A percentile compares a stretch with the other conserved stretches of the same genome.
Conservation (phyloP, 2,888 invertebrate species). For the Epicampocera succincta region DNA sequence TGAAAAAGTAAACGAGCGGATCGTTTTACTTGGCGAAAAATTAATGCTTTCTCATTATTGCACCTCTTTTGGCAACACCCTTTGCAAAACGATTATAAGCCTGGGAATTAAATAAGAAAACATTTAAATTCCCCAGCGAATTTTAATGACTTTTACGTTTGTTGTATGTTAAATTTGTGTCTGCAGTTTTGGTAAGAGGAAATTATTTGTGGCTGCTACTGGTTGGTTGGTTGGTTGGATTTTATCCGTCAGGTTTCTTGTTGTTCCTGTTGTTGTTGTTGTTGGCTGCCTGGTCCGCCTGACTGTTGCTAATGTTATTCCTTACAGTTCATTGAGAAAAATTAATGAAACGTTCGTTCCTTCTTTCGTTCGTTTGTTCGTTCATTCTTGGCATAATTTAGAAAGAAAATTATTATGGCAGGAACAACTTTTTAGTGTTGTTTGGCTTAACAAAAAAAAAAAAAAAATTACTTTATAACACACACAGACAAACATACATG, state of each 20-base stretch:
- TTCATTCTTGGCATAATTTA: slow-evolving; percentile 71
- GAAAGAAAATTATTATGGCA: slow-evolving; percentile 69
- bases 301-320: slow-evolving; percentile 64
- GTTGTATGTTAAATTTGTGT: slow-evolving; percentile 38
- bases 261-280: no score
- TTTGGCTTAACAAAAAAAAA: slow-evolving; percentile 41
- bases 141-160: slow-evolving; percentile 63
- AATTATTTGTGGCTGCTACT: slow-evolving; percentile 48
- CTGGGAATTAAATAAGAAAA: slow-evolving; percentile 56
- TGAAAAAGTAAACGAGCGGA: no score
- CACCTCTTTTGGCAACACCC: not conserved
- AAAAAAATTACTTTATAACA: slow-evolving; percentile 33
- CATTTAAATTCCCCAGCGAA: slow-evolving; percentile 66
- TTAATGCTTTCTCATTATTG: not conserved
- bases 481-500: not conserved
- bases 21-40: no score
- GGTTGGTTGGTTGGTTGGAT: not conserved
- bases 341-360: slow-evolving; percentile 73
- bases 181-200: slow-evolving; percentile 8
- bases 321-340: slow-evolving; percentile 71
- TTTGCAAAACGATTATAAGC: slow-evolving; percentile 12
- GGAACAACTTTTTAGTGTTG: slow-evolving; percentile 41
- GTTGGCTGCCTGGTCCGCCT: not conserved
- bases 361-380: no score
- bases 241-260: not conserved